A percentile compares a stretch with the other conserved stretches of the same genome.
These are phyloP conservation scores for Drosophila nigritarsus DNA, from an alignment of 2,888 invertebrate genomes.

Conservation along the genomic window DNA sequence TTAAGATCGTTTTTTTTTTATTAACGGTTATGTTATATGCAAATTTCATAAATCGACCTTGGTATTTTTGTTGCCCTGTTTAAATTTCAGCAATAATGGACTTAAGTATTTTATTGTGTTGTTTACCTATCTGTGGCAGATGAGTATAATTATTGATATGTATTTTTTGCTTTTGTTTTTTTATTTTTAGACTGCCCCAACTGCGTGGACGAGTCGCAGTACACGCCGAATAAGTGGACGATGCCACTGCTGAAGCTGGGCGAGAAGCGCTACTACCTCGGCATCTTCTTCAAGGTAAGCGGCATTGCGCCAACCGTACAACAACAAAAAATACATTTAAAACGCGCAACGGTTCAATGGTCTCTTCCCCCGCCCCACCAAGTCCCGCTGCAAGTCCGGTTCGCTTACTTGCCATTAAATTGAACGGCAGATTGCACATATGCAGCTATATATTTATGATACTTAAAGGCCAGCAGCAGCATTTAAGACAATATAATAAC, in stretches of 20 bases:
- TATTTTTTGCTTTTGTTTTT: conserved; percentile 18
- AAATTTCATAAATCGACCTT: conserved; percentile 32
- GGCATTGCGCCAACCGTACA: conserved; percentile 68
- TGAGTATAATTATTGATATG: conserved; percentile 15
- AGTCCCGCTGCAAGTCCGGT: conserved; percentile 23
- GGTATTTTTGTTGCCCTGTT: conserved; percentile 11
- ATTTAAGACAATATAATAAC: conserved; percentile 20
- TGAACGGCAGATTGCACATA: conserved; percentile 46
- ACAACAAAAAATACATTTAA: conserved; percentile 27
- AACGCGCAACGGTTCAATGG: conserved; percentile 49
- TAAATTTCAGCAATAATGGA: conserved; percentile 1
- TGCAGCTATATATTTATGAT: conserved; percentile 26
- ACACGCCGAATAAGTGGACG: conserved; percentile 91
- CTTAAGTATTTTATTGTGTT: conserved; percentile 7
- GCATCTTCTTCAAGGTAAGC: conserved; percentile 96
- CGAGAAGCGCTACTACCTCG: conserved; percentile 95
- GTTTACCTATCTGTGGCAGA: neutral
- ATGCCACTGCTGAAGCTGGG: conserved; percentile 95
- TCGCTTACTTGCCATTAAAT: conserved; percentile 20
- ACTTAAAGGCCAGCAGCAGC: conserved; percentile 16
- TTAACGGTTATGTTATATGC: conserved; percentile 30
- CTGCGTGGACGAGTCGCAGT: conserved; percentile 91
- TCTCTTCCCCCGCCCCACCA: neutral
- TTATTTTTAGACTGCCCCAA: conserved; percentile 90
- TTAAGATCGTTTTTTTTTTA: conserved; percentile 14